Evolutionary conservation across 2,888 invertebrate species (phyloP), one percentile per base, ranked within the genome.

Genomic region (Poecilobothrus nobilitatus): DNA sequence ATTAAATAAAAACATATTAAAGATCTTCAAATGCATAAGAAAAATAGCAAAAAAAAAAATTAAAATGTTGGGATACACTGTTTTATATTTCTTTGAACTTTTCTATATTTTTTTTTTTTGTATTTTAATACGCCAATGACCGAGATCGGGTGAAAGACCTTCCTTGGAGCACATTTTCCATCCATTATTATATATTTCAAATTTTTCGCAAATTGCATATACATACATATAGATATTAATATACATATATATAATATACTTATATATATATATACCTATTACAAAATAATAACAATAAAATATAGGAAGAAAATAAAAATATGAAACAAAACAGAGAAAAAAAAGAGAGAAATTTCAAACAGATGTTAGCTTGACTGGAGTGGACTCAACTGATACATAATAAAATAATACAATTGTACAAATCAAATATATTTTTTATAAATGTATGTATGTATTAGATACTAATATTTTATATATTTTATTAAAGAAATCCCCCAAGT

Each of bases 71-170:
- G 18, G 53, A 53, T 53, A 53, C 53, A 53, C 53, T 53, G 53
- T 12, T 53, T 53, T 53, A 12, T 37, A 12, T 37, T 37, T 37
- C 37, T 37, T 37, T 27, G 27, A 27, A 27, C 37, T 37, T 37
- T 37, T 53, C 15, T 53, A 15, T 53, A 18, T 9, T 53, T 53
- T 53, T 18, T 18, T 53, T 53, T 18, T 53, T 53, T 18, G 7
- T 53, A 53, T 53, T 53, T 27, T 18, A 53, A 80, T 80, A 81
- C 81, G 81, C 81, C 81, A 81, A 81, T 81, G 81, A 81, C 81
- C 81, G 81, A 81, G 81, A 80, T 80, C 81, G 81, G 81, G 81
- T 81, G 81, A 81, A 81, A 81, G 81, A 81, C 81, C 81, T 81
- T 81, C 81, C 74, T 74, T 74, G 74, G 73, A 71, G 71, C 72